Evolutionary conservation across 2,113 vertebrate species (phyloP), one percentile per base, ranked within the genome.

Genomic region (Neomonachus schauinslandi): DNA sequence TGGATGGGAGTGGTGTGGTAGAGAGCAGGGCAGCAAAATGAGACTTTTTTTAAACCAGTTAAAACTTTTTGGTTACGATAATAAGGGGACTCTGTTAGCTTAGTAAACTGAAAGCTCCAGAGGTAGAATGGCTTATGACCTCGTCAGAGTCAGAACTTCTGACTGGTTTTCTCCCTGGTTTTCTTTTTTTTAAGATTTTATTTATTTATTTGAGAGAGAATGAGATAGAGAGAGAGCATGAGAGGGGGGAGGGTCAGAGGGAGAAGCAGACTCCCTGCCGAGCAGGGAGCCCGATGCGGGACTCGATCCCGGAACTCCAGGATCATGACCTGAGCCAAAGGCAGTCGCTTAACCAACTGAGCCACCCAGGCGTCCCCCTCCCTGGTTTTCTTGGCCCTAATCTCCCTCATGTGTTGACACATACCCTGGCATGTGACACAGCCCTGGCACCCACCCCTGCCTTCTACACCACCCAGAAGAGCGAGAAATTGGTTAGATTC

Each of bases 51-150:
- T 59, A 5, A 42, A 88, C 6, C 15, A 92, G 36, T 22, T 53
- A 71, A 94, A 24, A 94, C 28, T 22, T 82, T 95, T 72, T 91
- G n/a, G 36, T 81, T 93, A 31, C 28, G 72, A 63, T 8, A 91
- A 91, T 77, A 89, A 82, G 93, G 26, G 18, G 16, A 76, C 90
- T 82, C 71, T 63, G 74, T 61, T 95, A 65, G 51, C 26, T 84
- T 19, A 91, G 6, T 76, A 93, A 95, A 69, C 55, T 46, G 46
- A 80, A 96, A 53, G 88, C 74, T 84, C 16, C 55, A 91, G 80
- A 51, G 36, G 24, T 88, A 39, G 59, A 21, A 59, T 95, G 33
- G 24, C 24, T 69, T 18, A n/a, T 69, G 33, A 69, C 16, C 33
- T 69, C 65, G 18, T 69, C 33, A 4, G 12, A 69, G 49, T 72